These are phyloP conservation scores for Thermophis baileyi DNA, from an alignment of 2,113 vertebrate species.

Conservation along the genomic window DNA sequence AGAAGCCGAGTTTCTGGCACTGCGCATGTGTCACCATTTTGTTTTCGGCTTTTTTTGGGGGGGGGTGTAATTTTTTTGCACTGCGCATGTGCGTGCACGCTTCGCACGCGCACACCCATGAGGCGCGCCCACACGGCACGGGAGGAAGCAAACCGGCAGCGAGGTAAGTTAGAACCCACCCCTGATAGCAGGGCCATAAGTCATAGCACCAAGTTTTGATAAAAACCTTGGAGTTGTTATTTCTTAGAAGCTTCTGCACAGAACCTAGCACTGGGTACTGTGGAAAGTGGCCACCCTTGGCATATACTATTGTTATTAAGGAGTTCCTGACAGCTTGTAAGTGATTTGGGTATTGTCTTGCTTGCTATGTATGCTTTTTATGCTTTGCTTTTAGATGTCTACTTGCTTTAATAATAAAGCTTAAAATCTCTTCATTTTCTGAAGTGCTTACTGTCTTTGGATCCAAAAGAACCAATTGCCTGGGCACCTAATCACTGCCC, in stretches of 20 bases:
- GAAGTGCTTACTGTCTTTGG: background rate
- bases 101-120: no score
- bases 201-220: background rate
- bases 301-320: background rate
- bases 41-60: no score
- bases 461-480: background rate
- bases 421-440: background rate
- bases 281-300: background rate
- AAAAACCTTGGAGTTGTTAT: background rate
- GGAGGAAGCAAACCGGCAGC: no score
- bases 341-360: background rate
- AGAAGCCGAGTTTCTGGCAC: no score
- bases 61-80: no score
- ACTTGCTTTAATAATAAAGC: no score
- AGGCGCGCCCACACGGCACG: no score
- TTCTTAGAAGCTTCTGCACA: background rate
- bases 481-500: background rate
- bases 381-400: background rate
- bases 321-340: background rate
- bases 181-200: background rate
- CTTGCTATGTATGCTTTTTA: background rate
- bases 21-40: no score
- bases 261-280: background rate
- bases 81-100: no score
- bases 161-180: no score